Evolutionary conservation across 2,113 vertebrate species (phyloP), one percentile per base, ranked within the genome.

Genomic region (Nothobranchius kuhntae): DNA sequence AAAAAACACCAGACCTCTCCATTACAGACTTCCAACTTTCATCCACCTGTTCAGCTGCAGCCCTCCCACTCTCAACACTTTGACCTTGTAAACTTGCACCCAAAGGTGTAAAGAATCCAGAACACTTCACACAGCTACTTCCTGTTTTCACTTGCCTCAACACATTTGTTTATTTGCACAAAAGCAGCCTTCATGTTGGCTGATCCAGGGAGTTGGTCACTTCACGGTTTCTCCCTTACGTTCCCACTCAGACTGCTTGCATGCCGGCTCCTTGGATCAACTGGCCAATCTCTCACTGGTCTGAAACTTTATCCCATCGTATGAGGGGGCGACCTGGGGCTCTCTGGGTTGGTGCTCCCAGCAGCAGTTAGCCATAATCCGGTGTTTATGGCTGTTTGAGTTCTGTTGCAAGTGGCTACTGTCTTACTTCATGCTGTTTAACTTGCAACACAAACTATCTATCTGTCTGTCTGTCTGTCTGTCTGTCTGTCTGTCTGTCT

Each of bases 91-190:
- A 13, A 50, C 38, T 40, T 6, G 38, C 38, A 8, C 38, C 38
- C 3, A 40, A 40, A 40, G 38, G 38, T 40, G 38, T 40, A 40
- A 10, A 26, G 11, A 45, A 48, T 36, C 3, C 35, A 9, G 66
- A 65, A 51, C 56, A 40, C 55, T 59, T 75, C 62, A 62, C 70
- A 48, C 30, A 13, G 15, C 1, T 30, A 44, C 68, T 53, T 68
- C 21, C 11, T 65, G 50, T 67, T 65, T 66, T 24, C 38, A 38
- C 55, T 61, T 61, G 61, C 42, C 61, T 48, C 14, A 51, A 68
- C 62, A 9, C 12, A 61, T 65, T 62, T 85, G 83, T 89, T 85
- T 87, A 82, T 89, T 86, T 89, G 82, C 82, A 67, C 56, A 68
- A 76, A 78, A 45, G 73, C 53, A 36, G 57, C 47, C 73, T 78